Conservation (phyloP, 2,113 vertebrate species). For the Thryonomys swinderianus region DNA sequence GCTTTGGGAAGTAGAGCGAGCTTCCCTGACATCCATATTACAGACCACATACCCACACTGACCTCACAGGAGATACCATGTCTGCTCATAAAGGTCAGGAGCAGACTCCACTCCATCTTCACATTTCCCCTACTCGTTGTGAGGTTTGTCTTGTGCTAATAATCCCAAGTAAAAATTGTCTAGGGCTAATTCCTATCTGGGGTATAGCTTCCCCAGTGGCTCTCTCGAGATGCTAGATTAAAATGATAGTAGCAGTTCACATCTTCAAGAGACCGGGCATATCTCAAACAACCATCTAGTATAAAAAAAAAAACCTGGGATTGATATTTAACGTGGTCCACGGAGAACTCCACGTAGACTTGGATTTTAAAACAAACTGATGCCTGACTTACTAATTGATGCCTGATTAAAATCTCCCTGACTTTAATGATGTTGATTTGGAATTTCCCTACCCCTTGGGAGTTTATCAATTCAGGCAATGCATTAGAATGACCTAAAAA, state of each 20-base stretch:
- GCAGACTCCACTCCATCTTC: not conserved
- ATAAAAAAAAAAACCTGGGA: not conserved
- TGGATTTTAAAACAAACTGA: rapidly evolving
- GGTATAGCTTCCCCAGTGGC: not conserved
- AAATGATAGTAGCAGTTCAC: not conserved
- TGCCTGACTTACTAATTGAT: too few relatives aligned
- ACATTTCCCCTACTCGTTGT: not conserved
- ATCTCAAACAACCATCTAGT: rapidly evolving
- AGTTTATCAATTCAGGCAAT: too few relatives aligned
- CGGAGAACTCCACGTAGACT: not conserved
- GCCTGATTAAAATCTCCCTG: not conserved
- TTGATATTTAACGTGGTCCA: too few relatives aligned
- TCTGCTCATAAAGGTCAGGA: not conserved
- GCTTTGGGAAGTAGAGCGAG: not conserved
- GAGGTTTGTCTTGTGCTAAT: too few relatives aligned
- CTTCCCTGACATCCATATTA: not conserved
- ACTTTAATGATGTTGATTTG: not conserved
- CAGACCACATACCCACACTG: not conserved
- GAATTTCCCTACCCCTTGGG: not conserved
- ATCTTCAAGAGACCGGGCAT: not conserved
- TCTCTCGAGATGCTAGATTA: not conserved
- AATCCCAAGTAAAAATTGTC: not conserved
- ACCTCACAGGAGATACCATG: not conserved
- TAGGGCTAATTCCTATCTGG: not conserved
- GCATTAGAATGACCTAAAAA: too few relatives aligned